A percentile compares a stretch with the other conserved stretches of the same genome.
phyloP scores from a whole-genome alignment of 2,797 vertebrate species.

The Hydrolagus colliei region DNA sequence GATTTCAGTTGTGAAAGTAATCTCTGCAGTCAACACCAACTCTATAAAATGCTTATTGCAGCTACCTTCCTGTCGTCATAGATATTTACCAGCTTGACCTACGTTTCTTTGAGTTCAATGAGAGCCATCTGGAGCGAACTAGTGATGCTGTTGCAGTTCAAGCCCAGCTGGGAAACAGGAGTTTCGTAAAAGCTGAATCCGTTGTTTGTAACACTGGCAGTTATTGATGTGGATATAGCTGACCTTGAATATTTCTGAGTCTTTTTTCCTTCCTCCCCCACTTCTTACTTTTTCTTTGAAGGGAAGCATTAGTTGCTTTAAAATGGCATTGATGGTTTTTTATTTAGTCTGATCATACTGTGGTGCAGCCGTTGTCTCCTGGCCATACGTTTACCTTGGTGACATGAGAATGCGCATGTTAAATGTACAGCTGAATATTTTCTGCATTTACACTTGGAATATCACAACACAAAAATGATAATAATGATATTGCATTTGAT shows the following conservation, averaged over 20 bases:
- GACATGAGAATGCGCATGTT: no score
- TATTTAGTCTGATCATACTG: background rate
- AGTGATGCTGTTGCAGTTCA: background rate
- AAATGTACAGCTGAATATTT: no score
- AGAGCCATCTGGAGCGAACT: background rate
- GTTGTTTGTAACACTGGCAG: constrained; percentile 2
- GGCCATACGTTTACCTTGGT: background rate
- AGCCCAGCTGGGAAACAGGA: constrained; percentile 5
- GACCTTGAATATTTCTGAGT: background rate
- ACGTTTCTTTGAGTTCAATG: constrained; percentile 9
- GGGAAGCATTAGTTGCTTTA: background rate
- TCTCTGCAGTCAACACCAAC: background rate
- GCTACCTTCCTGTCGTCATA: background rate
- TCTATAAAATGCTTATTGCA: background rate
- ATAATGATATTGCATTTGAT: no score
- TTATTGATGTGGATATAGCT: background rate
- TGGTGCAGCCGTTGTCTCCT: background rate
- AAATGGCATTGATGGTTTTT: background rate
- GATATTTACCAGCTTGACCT: constrained; percentile 15
- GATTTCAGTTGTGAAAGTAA: background rate
- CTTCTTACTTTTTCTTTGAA: background rate
- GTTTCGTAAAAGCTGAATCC: constrained; percentile 5
- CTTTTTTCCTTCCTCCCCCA: background rate
- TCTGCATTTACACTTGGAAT: no score
- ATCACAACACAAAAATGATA: no score